phyloP scores from a whole-genome alignment of 2,888 invertebrate genomes.

The Coremacera marginata region DNA sequence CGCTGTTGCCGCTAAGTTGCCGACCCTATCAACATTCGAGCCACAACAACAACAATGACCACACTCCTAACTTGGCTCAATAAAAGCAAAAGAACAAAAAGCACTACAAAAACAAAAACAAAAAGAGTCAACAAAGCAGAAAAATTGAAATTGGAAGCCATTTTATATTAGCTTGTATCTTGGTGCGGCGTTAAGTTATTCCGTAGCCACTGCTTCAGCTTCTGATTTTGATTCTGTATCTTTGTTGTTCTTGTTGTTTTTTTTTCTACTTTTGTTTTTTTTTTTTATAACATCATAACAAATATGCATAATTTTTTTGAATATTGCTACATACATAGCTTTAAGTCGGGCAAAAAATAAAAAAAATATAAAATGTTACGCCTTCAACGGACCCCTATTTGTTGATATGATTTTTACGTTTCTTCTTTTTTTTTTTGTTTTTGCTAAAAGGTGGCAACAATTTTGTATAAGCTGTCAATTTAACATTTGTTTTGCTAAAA shows the following conservation, averaged over 20 bases:
- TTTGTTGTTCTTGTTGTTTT: not conserved
- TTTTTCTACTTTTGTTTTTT: not conserved
- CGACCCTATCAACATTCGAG: conserved; percentile 1
- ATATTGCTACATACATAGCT: not conserved
- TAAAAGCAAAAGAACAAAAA: not conserved
- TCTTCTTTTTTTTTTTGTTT: not conserved
- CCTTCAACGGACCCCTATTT: not conserved
- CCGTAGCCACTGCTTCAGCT: too few species aligned
- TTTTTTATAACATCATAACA: too few species aligned
- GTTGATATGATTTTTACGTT: not conserved
- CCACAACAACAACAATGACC: conserved; percentile 40
- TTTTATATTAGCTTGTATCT: conserved; percentile 33
- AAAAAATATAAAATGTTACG: too few species aligned
- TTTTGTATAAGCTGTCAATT: too few species aligned
- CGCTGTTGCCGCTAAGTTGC: not conserved
- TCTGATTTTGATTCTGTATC: not conserved
- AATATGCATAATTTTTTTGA: not conserved
- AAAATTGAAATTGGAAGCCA: conserved; percentile 50
- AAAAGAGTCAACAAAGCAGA: conserved; percentile 31
- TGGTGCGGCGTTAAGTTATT: conserved; percentile 15
- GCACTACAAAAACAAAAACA: conserved; percentile 16
- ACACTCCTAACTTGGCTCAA: not conserved
- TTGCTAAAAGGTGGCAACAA: too few species aligned
- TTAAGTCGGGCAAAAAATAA: too few species aligned
- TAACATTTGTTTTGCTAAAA: too few species aligned